A percentile compares a stretch with the other conserved stretches of the same genome.
These are phyloP conservation scores for Cerastoderma edule DNA, from an alignment of 2,888 invertebrate genomes.

Conservation along the genomic window DNA sequence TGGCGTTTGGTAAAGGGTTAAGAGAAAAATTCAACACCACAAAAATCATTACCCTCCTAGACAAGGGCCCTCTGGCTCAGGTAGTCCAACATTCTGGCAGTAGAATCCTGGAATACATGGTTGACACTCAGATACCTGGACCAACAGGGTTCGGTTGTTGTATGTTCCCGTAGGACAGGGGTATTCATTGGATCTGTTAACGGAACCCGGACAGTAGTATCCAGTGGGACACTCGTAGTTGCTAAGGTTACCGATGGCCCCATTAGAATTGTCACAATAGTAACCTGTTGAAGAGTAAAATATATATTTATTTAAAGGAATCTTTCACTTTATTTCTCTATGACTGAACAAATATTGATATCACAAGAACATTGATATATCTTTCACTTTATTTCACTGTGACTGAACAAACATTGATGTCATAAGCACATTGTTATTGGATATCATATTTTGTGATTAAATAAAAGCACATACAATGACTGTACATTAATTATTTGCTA, in stretches of 20 bases:
- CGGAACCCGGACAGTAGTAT: slow-evolving; percentile 75
- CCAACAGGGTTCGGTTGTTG: slow-evolving; percentile 75
- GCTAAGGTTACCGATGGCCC: slow-evolving; percentile 71
- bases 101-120: slow-evolving; percentile 79
- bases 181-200: slow-evolving; percentile 71
- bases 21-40: neutral
- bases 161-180: slow-evolving; percentile 80
- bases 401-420: too few relatives aligned
- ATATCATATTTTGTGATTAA: too few relatives aligned
- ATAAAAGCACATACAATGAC: too few relatives aligned
- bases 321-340: too few relatives aligned
- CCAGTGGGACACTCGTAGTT: slow-evolving; percentile 74
- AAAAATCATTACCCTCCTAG: slow-evolving; percentile 76
- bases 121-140: slow-evolving; percentile 73
- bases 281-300: too few relatives aligned
- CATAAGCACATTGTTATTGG: too few relatives aligned
- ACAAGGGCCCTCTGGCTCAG: slow-evolving; percentile 79
- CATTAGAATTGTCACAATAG: slow-evolving; percentile 76
- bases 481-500: too few relatives aligned
- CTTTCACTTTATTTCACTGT: too few relatives aligned
- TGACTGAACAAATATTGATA: too few relatives aligned
- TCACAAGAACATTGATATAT: too few relatives aligned
- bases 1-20: slow-evolving; percentile 4
- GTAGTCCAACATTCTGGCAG: slow-evolving; percentile 78
- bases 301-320: too few relatives aligned